Evolutionary conservation across 1,140 invertebrate genomes (phyloP).

Genomic region (Neodiprion virginianus): DNA sequence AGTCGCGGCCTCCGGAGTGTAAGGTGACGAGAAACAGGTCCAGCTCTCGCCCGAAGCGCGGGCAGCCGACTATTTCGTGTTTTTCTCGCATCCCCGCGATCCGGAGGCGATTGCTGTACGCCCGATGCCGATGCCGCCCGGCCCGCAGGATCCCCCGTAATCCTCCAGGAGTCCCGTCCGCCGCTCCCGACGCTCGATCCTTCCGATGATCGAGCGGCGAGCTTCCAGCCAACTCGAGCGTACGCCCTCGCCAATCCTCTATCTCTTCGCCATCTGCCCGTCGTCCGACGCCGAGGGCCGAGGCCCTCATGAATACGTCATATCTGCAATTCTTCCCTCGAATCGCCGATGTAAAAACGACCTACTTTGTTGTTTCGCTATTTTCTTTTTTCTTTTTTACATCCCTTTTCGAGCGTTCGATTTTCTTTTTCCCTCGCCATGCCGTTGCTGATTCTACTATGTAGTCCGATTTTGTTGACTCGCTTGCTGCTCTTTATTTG

Average conservation of each 20-base stretch:
- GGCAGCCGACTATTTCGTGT: slow-evolving; percentile 1
- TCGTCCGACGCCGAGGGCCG: background rate
- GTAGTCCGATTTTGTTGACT: too few species aligned
- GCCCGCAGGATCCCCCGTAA: background rate
- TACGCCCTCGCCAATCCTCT: background rate
- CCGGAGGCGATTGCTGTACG: background rate
- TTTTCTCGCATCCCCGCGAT: background rate
- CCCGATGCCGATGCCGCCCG: background rate
- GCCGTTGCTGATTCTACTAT: too few species aligned
- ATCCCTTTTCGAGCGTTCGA: too few species aligned
- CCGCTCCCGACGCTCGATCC: too few species aligned
- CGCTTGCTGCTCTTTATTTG: too few species aligned
- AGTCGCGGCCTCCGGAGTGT: background rate
- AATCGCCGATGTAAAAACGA: too few species aligned
- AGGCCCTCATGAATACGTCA: background rate
- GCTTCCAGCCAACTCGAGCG: background rate
- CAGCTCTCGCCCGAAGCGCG: slow-evolving; percentile 1
- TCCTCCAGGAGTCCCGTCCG: background rate
- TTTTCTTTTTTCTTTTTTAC: background rate
- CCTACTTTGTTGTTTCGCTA: background rate
- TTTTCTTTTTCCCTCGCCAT: too few species aligned
- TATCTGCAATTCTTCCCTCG: background rate
- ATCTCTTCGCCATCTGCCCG: background rate
- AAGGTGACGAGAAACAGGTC: slow-evolving; percentile 6
- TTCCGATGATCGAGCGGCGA: background rate